A percentile compares a stretch with the other conserved stretches of the same genome.
These are phyloP conservation scores for Pseudolaguvia tuberculata DNA, from an alignment of 2,113 vertebrate species.

Conservation along the genomic window DNA sequence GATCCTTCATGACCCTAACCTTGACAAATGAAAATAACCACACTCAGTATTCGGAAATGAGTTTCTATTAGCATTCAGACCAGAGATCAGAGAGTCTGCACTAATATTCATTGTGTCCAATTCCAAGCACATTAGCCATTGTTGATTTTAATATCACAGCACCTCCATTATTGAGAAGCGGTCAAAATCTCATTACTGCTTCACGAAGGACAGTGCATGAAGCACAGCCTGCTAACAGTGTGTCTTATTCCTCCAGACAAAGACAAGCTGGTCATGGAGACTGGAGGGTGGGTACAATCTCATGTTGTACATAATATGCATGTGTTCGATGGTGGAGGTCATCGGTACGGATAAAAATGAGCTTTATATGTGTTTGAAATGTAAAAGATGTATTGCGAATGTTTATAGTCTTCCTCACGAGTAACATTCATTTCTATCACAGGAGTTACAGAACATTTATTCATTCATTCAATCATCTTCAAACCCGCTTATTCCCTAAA, in stretches of 20 bases:
- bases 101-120: conserved; percentile 33
- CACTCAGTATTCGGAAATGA: conserved; percentile 29
- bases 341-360: too few species aligned
- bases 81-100: conserved; percentile 32
- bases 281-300: conserved; percentile 2
- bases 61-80: conserved; percentile 20
- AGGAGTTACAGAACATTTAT: too few species aligned
- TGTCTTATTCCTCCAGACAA: conserved; percentile 21
- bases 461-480: too few species aligned
- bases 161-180: conserved; percentile 29
- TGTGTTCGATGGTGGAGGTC: too few species aligned
- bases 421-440: too few species aligned
- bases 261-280: not conserved
- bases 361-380: too few species aligned
- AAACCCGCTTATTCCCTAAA: too few species aligned
- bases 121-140: conserved; percentile 33
- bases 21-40: conserved; percentile 13
- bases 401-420: too few species aligned
- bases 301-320: not conserved
- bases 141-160: conserved; percentile 52
- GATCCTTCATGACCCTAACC: not conserved
- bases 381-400: too few species aligned
- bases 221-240: conserved; percentile 37
- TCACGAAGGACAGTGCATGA: conserved; percentile 15
- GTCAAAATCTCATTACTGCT: conserved; percentile 44